Evolutionary conservation across 2,888 invertebrate genomes (phyloP).

Genomic region (Orthosia gothica): DNA sequence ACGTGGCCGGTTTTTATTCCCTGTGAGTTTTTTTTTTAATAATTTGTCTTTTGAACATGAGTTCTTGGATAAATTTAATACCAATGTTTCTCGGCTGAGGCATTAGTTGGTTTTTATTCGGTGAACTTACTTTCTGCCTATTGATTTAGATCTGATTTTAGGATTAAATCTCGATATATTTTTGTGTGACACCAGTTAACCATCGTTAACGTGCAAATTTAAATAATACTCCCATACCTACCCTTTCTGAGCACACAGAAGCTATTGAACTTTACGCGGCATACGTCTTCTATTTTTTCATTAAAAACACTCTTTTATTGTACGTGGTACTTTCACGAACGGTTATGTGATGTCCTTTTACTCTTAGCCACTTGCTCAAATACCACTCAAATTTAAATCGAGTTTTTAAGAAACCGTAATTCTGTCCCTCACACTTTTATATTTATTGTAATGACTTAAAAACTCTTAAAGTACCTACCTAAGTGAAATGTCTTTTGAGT

Average conservation of each 20-base stretch:
- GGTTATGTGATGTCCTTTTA: neutral
- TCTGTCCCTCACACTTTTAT: neutral
- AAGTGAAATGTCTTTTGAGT: neutral
- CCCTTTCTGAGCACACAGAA: neutral
- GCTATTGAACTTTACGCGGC: too few relatives aligned
- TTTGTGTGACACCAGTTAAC: too few relatives aligned
- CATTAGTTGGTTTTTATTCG: too few relatives aligned
- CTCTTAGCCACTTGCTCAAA: neutral
- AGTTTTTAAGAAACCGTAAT: neutral
- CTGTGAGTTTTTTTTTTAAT: too few relatives aligned
- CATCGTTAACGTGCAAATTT: neutral
- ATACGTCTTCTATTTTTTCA: neutral
- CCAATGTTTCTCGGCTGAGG: too few relatives aligned
- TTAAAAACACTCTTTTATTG: neutral
- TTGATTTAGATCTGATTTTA: too few relatives aligned
- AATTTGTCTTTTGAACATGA: too few relatives aligned
- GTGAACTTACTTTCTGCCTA: too few relatives aligned
- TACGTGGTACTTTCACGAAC: neutral
- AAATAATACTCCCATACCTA: neutral
- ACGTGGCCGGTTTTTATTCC: neutral
- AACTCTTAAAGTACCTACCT: too few relatives aligned
- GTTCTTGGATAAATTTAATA: too few relatives aligned
- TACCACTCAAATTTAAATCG: constrained; percentile 6
- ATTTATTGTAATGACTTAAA: neutral
- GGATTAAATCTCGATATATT: too few relatives aligned